A percentile compares a stretch with the other conserved stretches of the same genome.
Evolutionary conservation across 2,797 vertebrate genomes (phyloP).

Genomic region (Oreochromis grahami): DNA sequence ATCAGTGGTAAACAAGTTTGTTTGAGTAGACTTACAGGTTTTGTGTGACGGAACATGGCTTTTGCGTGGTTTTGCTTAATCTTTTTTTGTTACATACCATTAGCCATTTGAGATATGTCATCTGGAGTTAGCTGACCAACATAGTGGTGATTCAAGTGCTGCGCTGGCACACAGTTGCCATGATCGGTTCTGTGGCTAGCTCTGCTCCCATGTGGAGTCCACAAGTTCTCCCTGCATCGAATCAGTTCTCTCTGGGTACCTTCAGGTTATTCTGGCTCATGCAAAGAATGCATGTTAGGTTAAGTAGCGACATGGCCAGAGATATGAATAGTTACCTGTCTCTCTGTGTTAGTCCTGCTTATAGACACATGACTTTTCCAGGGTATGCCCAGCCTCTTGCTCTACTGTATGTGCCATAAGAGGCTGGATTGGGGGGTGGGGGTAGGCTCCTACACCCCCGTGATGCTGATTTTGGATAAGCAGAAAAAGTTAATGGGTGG

Average conservation of each 20-base stretch:
- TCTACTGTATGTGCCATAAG: background rate
- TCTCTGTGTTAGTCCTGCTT: background rate
- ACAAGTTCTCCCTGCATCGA: background rate
- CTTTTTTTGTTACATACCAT: background rate
- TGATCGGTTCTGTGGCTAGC: background rate
- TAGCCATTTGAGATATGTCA: background rate
- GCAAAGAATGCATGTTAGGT: fast-evolving
- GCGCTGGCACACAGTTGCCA: background rate
- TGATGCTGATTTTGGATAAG: background rate
- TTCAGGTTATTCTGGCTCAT: background rate
- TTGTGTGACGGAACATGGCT: background rate
- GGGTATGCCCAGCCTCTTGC: background rate
- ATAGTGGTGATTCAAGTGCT: background rate
- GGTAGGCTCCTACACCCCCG: fast-evolving
- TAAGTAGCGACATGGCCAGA: background rate
- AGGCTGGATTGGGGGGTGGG: fast-evolving
- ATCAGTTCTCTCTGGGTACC: background rate
- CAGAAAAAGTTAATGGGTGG: background rate
- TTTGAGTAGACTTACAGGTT: background rate
- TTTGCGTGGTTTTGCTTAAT: background rate
- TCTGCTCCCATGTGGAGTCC: background rate
- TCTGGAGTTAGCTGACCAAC: background rate
- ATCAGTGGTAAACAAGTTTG: slow-evolving; percentile 22
- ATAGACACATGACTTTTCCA: background rate
- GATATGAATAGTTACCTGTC: background rate